Conservation (phyloP, 2,888 invertebrate genomes). For the Microplitis manilae region DNA sequence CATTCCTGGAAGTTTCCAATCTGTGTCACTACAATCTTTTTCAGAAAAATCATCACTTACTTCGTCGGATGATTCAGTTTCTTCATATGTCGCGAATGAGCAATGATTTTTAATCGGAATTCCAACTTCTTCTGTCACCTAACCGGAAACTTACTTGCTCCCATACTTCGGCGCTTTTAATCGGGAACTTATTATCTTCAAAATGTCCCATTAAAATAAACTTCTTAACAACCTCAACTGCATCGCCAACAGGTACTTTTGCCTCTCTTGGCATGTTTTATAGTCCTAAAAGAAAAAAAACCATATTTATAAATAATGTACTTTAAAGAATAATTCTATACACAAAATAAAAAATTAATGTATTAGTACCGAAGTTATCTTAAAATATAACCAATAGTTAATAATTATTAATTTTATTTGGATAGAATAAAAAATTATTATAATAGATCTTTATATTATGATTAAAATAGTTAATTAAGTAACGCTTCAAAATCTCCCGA, state of each 20-base stretch:
- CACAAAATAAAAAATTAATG: too few relatives aligned
- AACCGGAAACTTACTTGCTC: conserved; percentile 6
- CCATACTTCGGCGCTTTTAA: conserved; percentile 12
- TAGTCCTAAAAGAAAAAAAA: not conserved
- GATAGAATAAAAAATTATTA: too few relatives aligned
- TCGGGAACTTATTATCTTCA: conserved; percentile 2
- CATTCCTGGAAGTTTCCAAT: conserved; percentile 1
- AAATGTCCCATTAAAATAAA: conserved; percentile 17
- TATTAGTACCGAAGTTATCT: too few relatives aligned
- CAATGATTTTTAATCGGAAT: not conserved
- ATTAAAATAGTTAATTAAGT: too few relatives aligned
- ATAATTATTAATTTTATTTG: too few relatives aligned
- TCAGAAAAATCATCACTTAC: not conserved
- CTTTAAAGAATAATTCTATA: too few relatives aligned
- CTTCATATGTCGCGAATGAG: not conserved
- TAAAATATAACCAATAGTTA: too few relatives aligned
- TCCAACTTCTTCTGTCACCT: not conserved
- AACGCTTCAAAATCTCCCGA: too few relatives aligned
- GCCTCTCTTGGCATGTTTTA: not conserved
- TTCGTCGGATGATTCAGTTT: not conserved
- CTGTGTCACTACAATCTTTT: not conserved
- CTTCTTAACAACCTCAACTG: not conserved
- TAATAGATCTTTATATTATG: too few relatives aligned
- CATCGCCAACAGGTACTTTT: not conserved
- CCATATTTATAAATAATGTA: not conserved